Evolutionary conservation across 2,113 vertebrate genomes (phyloP).

Genomic region (Cichladusa arquata): DNA sequence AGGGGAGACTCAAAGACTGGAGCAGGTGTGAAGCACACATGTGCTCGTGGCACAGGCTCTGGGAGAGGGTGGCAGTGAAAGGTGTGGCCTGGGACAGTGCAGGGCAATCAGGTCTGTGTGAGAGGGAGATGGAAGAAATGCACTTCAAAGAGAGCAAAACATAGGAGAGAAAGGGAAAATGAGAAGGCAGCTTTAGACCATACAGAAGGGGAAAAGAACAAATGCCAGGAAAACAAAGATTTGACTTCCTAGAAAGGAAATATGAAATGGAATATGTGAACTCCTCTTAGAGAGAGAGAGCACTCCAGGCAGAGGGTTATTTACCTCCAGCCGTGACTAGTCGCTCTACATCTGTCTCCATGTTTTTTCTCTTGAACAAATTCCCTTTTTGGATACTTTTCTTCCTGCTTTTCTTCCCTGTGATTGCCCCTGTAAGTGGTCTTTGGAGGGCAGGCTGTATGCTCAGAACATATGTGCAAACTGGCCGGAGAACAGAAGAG

Average conservation of each 20-base stretch:
- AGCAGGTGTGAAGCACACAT: neutral
- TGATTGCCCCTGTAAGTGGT: slow-evolving; percentile 65
- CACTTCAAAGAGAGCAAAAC: neutral
- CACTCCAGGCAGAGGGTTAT: slow-evolving; percentile 60
- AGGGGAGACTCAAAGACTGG: neutral
- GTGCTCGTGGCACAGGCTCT: neutral
- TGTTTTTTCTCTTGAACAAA: slow-evolving; percentile 58
- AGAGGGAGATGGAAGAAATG: neutral
- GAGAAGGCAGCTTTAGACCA: neutral
- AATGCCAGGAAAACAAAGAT: slow-evolving; percentile 27
- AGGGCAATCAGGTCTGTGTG: neutral
- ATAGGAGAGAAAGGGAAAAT: neutral
- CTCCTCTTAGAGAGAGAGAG: slow-evolving; percentile 19
- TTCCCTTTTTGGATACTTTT: slow-evolving; percentile 63
- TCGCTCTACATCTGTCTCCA: slow-evolving; percentile 57
- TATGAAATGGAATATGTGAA: slow-evolving; percentile 38
- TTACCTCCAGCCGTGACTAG: slow-evolving; percentile 53
- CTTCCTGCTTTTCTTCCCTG: slow-evolving; percentile 61
- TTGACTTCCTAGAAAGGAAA: slow-evolving; percentile 45
- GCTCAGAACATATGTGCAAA: slow-evolving; percentile 63
- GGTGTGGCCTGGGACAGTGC: neutral
- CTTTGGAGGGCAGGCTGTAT: slow-evolving; percentile 61
- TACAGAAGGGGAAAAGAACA: neutral
- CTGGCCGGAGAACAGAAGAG: slow-evolving; percentile 63
- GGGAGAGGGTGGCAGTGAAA: neutral